Percentiles rank a stretch among this genome's conserved stretches.
These are phyloP conservation scores for Drepanosiphum platanoidis DNA, from an alignment of 2,888 invertebrate species.

Conservation along the genomic window DNA sequence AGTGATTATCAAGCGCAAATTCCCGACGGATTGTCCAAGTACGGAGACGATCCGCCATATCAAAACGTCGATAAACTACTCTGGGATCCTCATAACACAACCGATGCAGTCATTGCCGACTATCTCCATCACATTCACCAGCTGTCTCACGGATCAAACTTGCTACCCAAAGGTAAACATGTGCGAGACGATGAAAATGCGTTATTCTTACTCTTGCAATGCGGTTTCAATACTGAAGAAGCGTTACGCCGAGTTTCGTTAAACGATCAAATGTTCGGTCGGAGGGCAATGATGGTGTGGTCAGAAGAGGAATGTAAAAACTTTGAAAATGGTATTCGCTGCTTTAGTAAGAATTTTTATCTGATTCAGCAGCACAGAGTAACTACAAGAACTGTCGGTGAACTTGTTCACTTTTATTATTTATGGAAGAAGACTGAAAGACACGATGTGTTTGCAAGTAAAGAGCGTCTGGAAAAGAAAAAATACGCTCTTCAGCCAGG, in stretches of 20 bases:
- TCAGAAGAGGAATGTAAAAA: constrained; percentile 96
- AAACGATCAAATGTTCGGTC: constrained; percentile 55
- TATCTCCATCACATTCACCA: constrained; percentile 75
- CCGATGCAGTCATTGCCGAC: constrained; percentile 79
- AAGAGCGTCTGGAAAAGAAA: constrained; percentile 88
- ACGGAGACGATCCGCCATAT: constrained; percentile 61
- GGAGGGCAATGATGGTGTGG: constrained; percentile 81
- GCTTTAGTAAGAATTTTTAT: constrained; percentile 96
- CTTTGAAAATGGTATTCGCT: constrained; percentile 94
- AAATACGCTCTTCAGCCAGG: constrained; percentile 92
- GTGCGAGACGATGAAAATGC: constrained; percentile 90
- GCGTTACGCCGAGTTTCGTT: constrained; percentile 79
- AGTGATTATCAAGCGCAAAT: constrained; percentile 92
- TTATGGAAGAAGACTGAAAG: constrained; percentile 99
- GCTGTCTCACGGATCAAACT: constrained; percentile 69
- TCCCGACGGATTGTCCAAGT: constrained; percentile 73
- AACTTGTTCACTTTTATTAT: constrained; percentile 95
- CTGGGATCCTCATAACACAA: constrained; percentile 87
- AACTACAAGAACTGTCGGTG: constrained; percentile 92
- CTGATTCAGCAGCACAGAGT: constrained; percentile 94
- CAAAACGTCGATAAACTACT: constrained; percentile 83
- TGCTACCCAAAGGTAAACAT: constrained; percentile 78
- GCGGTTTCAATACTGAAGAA: constrained; percentile 95
- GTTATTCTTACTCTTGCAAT: constrained; percentile 87
- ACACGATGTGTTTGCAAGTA: constrained; percentile 89